Conservation (phyloP, 2,888 invertebrate species). For the Axea sp. region DNA sequence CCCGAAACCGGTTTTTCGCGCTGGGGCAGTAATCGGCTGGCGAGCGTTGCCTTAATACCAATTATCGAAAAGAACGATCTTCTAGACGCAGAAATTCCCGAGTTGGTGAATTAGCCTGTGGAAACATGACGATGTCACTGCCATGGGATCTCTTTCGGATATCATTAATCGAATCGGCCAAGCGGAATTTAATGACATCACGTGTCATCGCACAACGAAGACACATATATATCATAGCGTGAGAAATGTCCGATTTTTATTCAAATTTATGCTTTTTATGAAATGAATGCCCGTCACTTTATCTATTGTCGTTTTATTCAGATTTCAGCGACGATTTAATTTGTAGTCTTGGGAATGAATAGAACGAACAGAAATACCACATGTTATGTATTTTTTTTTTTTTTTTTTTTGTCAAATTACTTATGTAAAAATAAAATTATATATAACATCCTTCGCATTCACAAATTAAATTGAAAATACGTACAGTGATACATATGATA, state of each 20-base stretch:
- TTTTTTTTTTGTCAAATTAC: too few relatives aligned
- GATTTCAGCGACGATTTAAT: slow-evolving; percentile 43
- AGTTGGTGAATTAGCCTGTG: slow-evolving; percentile 56
- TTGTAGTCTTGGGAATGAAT: slow-evolving; percentile 9
- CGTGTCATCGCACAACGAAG: slow-evolving; percentile 52
- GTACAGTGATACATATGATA: too few relatives aligned
- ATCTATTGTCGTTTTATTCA: slow-evolving; percentile 34
- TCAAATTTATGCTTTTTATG: slow-evolving; percentile 50
- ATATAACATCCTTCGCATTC: too few relatives aligned
- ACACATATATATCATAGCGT: slow-evolving; percentile 54
- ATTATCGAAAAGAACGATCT: slow-evolving; percentile 62
- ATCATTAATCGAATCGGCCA: slow-evolving; percentile 62
- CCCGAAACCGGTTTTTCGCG: slow-evolving; percentile 56
- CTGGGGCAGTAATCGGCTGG: slow-evolving; percentile 52
- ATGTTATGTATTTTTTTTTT: too few relatives aligned
- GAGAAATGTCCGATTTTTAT: slow-evolving; percentile 53
- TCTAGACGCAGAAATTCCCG: slow-evolving; percentile 55
- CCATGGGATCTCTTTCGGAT: slow-evolving; percentile 50
- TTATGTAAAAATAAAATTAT: too few relatives aligned
- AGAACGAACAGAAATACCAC: too few relatives aligned
- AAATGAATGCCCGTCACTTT: slow-evolving; percentile 29
- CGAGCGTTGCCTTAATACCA: slow-evolving; percentile 59
- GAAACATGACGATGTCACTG: slow-evolving; percentile 60
- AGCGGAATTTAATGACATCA: slow-evolving; percentile 63
- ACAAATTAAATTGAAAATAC: too few relatives aligned